Evolutionary conservation across 2,797 vertebrate genomes (phyloP), one percentile per base, ranked within the genome.

Genomic region (Clarias fuscus): DNA sequence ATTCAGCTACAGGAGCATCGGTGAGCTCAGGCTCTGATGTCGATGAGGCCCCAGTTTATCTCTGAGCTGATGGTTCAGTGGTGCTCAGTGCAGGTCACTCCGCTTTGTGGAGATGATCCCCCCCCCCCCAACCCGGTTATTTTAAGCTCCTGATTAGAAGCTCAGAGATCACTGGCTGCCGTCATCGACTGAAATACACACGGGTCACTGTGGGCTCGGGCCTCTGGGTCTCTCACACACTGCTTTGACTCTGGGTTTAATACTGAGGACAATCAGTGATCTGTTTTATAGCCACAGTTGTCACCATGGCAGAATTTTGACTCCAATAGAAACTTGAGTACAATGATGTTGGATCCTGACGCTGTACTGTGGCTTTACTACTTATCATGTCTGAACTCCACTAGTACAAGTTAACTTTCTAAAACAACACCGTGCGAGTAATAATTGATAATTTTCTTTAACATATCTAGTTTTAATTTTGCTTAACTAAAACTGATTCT

Each of bases 81-180:
- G 68, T 30, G 33, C 37, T 70, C 30, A 70, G 68, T 43, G 40
- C 40, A 43, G 40, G 40, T 7, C 40, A 43, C 40, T 43, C 6
- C 5, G 40, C 4, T 40, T 40, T 40, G 40, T 40, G 40, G 40
- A 40, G 5, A 33, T 33, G 37, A 37, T 37, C 40, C 43, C 0
- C 43, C 43, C 8, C 8, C 43, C 43, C n/a, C n/a, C n/a, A 88
- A 71, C 78, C 84, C 24, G 70, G 89, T 91, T 91, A 90, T 89
- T 91, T 91, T 88, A 89, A 85, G 90, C 87, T 68, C 20, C 53
- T 73, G 85, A 89, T 87, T 84, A 88, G 85, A 75, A 73, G 70
- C 75, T 68, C 37, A 68, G 79, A 86, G 79, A 85, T 89, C 77
- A 84, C 56, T 73, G 75, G 76, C 77, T 59, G 5, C 30, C 22